Conservation (phyloP, 2,113 vertebrate genomes). For the Poeciliopsis prolifica region DNA sequence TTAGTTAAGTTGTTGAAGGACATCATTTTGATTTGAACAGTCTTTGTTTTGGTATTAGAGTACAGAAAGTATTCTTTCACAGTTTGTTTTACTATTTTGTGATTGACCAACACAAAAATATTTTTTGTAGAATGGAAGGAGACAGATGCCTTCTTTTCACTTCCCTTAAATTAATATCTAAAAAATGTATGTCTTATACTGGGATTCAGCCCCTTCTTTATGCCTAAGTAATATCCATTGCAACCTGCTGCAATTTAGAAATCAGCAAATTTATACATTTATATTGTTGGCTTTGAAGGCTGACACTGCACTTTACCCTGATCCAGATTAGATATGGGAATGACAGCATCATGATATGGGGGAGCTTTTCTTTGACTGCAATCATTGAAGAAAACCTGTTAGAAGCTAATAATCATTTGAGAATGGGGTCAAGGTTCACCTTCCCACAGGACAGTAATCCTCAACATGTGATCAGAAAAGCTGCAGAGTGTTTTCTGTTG, state of each 20-base stretch:
- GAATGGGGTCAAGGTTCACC: neutral
- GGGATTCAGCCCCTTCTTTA: neutral
- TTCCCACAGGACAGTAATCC: neutral
- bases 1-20: neutral
- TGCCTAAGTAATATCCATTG: neutral
- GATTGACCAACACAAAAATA: too few relatives aligned
- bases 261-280: neutral
- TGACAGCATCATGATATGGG: too few relatives aligned
- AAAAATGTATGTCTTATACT: neutral
- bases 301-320: too few relatives aligned
- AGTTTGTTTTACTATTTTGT: neutral
- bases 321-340: too few relatives aligned
- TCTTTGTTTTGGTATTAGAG: neutral
- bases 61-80: neutral
- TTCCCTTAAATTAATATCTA: neutral
- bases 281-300: neutral
- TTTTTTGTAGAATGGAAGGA: too few relatives aligned
- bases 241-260: neutral
- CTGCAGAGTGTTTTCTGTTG: neutral
- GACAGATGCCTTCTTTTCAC: neutral
- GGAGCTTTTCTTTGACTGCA: too few relatives aligned
- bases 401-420: neutral
- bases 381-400: too few relatives aligned
- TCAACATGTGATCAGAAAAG: neutral
- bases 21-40: neutral